Base-by-base conservation (phyloP, 2,113 vertebrate genomes). In the Spermophilus dauricus region DNA sequence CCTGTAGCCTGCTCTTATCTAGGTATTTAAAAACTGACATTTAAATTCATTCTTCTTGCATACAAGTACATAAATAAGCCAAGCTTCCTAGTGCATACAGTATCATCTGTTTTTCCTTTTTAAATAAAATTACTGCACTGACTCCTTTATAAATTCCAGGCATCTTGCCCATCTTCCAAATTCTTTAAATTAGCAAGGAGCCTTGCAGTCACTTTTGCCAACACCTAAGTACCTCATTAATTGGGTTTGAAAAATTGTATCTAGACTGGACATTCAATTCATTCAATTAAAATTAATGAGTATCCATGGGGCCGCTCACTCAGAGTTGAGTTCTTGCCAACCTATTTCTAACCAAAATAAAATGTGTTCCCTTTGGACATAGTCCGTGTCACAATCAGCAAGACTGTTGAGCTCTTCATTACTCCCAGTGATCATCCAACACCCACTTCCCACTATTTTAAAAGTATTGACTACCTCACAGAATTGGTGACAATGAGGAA, bases 251-350 rank as follows among this genome's bases (percentile, higher is more conserved):
- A 88, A 96, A 92, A 89, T 53, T 91, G 67, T 76, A 96, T 92
- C 53, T 45, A 87, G 93, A 92, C 53, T 58, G 95, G 94, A 93
- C 93, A 94, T 85, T 97, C 32, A 94, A 67, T 61, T 80, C 58
- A 81, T 89, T 95, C 80, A 90, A 88, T 97, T 96, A 95, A 97
- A 96, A 95, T 94, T 95, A 97, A 96, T 91, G 96, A 86, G 39
- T 58, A 77, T 89, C 91, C 84, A 72, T 56, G 24, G 90, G 89
- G 84, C 63, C 81, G 56, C 67, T 91, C 7, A n/a, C 69, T 94
- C 69, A 39, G 42, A 91, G 51, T 32, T 12, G 34, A 92, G 82
- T 26, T 84, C 65, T 45, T 97, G 93, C 82, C 80, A 94, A 92
- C 5, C 16, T 13, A 14, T 37, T 70, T 95, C 65, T 69, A 81